Evolutionary conservation across 2,888 invertebrate species (phyloP).

Genomic region (Cephalotes varians): DNA sequence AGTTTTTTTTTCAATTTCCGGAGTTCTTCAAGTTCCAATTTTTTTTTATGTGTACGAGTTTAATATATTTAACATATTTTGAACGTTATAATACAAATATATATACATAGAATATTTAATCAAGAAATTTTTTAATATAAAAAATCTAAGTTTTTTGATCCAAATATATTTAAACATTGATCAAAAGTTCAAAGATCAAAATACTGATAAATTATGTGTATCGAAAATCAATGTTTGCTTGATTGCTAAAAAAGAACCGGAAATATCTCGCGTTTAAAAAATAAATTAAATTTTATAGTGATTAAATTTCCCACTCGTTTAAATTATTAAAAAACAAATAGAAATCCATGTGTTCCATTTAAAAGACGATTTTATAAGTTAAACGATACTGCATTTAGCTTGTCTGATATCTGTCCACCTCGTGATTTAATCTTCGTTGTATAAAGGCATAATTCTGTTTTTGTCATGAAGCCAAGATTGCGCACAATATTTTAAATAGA

Average conservation of each 20-base stretch:
- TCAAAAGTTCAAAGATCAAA: background rate
- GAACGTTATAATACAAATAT: background rate
- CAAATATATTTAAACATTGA: background rate
- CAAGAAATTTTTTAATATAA: background rate
- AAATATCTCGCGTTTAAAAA: background rate
- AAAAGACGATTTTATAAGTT: background rate
- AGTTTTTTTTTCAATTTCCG: background rate
- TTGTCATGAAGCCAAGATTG: conserved; percentile 16
- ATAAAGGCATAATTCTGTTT: conserved; percentile 26
- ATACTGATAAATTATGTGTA: background rate
- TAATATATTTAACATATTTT: background rate
- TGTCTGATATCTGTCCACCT: background rate
- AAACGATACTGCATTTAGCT: background rate
- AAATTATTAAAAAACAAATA: background rate
- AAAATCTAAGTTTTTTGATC: background rate
- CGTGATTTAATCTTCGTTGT: background rate
- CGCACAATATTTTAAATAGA: conserved; percentile 5
- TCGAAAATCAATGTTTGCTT: background rate
- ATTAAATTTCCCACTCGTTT: background rate
- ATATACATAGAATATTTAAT: background rate
- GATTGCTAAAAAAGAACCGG: background rate
- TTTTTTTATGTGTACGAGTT: background rate
- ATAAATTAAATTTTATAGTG: conserved; percentile 19
- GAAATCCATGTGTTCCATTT: background rate
- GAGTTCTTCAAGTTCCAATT: background rate